Conservation (phyloP, 1,140 invertebrate species). For the Ephestia elutella region DNA sequence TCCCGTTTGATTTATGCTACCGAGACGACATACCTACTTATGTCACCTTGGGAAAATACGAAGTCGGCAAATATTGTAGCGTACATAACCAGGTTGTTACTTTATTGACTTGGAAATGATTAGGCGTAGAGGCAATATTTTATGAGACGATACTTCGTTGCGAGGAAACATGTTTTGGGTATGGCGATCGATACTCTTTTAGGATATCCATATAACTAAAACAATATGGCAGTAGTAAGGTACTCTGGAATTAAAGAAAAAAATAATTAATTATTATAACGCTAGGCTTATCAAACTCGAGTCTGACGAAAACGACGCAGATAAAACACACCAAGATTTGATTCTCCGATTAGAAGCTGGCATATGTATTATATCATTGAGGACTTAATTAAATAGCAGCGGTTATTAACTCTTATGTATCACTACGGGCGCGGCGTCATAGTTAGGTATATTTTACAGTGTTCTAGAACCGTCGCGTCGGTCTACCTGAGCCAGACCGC, state of each 20-base stretch:
- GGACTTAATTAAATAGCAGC: too few species aligned
- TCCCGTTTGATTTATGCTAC: conserved; percentile 21
- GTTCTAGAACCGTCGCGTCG: not conserved
- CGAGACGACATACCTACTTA: conserved; percentile 12
- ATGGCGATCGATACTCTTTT: not conserved
- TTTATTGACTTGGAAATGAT: conserved; percentile 4
- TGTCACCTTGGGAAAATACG: conserved; percentile 8
- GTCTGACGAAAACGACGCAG: too few species aligned
- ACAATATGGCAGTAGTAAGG: not conserved
- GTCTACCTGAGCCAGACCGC: not conserved
- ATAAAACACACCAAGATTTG: too few species aligned
- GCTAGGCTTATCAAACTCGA: too few species aligned
- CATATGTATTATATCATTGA: too few species aligned
- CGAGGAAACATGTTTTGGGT: not conserved
- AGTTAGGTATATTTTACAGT: not conserved
- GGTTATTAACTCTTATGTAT: too few species aligned
- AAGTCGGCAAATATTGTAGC: conserved; percentile 5
- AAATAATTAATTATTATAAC: too few species aligned
- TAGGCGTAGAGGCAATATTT: conserved; percentile 1
- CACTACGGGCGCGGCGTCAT: too few species aligned
- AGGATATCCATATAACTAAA: not conserved
- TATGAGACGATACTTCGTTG: not conserved
- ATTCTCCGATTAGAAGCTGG: too few species aligned
- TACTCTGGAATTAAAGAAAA: too few species aligned
- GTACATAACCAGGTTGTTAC: not conserved